Conservation (phyloP, 2,888 invertebrate species). For the Diadegma fenestrale region DNA sequence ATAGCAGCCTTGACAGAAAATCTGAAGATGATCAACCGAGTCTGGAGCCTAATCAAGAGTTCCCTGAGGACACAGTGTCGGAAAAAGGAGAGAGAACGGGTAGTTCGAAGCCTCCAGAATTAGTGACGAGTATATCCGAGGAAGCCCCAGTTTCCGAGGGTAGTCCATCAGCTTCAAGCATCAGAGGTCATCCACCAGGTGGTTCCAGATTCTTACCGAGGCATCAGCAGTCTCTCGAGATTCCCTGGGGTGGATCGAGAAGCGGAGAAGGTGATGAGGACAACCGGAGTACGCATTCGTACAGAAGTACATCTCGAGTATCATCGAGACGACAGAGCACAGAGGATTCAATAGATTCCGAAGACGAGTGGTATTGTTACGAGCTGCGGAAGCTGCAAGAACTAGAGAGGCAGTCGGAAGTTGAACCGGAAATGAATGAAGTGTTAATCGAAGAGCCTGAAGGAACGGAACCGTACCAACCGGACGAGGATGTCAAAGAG, state of each 20-base stretch:
- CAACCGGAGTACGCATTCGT: slow-evolving; percentile 94
- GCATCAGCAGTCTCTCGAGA: slow-evolving; percentile 92
- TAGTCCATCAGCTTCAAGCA: slow-evolving; percentile 89
- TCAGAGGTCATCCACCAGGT: slow-evolving; percentile 85
- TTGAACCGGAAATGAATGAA: slow-evolving; percentile 88
- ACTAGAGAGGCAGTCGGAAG: slow-evolving; percentile 91
- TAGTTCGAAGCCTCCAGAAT: slow-evolving; percentile 78
- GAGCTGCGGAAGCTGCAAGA: slow-evolving; percentile 94
- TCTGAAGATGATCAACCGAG: slow-evolving; percentile 78
- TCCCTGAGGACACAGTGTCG: slow-evolving; percentile 76
- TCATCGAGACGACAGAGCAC: slow-evolving; percentile 96
- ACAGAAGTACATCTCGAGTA: slow-evolving; percentile 93
- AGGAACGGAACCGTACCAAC: slow-evolving; percentile 86
- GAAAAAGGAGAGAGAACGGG: slow-evolving; percentile 79
- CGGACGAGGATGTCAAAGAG: slow-evolving; percentile 90
- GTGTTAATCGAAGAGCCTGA: slow-evolving; percentile 88
- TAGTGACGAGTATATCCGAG: slow-evolving; percentile 84
- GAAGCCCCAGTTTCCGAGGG: slow-evolving; percentile 87
- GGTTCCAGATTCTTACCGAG: slow-evolving; percentile 88
- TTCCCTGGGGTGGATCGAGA: slow-evolving; percentile 88
- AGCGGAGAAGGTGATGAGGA: slow-evolving; percentile 91
- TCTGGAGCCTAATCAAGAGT: slow-evolving; percentile 78
- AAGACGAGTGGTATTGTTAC: slow-evolving; percentile 97
- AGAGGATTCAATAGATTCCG: slow-evolving; percentile 96
- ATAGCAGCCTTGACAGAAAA: slow-evolving; percentile 83